These are phyloP conservation scores for Gila robusta DNA, from an alignment of 2,797 vertebrate genomes.

Conservation along the genomic window DNA sequence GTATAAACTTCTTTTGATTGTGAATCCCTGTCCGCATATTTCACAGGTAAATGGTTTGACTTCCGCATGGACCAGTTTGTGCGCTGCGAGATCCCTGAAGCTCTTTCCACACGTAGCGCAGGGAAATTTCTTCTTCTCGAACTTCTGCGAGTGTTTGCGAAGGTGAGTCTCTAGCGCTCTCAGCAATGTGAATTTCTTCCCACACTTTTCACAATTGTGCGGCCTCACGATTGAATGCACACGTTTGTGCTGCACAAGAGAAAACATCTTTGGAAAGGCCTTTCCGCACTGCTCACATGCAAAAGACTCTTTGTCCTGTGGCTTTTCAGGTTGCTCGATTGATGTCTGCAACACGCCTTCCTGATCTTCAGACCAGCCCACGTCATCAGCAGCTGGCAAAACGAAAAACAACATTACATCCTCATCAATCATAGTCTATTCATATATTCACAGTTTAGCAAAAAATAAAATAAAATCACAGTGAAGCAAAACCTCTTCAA, in stretches of 20 bases:
- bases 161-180: conserved; percentile 76
- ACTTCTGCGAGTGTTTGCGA: conserved; percentile 68
- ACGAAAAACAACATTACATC: background rate
- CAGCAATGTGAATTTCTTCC: conserved; percentile 71
- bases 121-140: conserved; percentile 58
- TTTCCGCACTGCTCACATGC: conserved; percentile 43
- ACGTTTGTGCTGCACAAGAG: conserved; percentile 48
- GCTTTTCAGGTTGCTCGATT: background rate
- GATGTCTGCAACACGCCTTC: background rate
- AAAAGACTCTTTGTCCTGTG: background rate
- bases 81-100: conserved; percentile 71
- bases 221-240: conserved; percentile 61
- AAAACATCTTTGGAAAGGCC: conserved; percentile 44
- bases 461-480: background rate
- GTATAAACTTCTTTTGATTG: conserved; percentile 74
- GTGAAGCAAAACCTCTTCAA: background rate
- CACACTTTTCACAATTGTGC: conserved; percentile 74
- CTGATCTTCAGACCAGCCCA: conserved; percentile 5
- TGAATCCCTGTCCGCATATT: conserved; percentile 75
- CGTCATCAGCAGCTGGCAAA: conserved; percentile 6
- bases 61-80: conserved; percentile 71
- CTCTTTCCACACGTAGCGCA: conserved; percentile 63
- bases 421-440: background rate
- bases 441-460: background rate
- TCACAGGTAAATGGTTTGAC: conserved; percentile 71